A percentile compares a stretch with the other conserved stretches of the same genome.
phyloP scores from a whole-genome alignment of 2,113 vertebrate genomes.

The Stomatorhinus ivindoensis region DNA sequence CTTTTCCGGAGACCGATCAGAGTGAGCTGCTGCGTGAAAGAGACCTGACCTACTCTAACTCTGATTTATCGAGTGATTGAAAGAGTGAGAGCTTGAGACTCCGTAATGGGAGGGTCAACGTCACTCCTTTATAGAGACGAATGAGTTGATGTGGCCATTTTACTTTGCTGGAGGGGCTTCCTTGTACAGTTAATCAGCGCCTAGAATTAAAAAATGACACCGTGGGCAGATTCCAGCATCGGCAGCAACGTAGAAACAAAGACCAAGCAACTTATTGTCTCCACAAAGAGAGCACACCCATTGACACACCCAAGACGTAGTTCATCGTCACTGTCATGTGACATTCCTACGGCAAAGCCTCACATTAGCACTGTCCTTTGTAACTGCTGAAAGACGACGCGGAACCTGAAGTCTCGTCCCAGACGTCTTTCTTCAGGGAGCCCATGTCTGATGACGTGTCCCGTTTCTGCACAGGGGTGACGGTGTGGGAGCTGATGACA shows the following conservation, averaged over 20 bases:
- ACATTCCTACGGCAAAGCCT: neutral
- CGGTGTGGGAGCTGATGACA: constrained; percentile 97
- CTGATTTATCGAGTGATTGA: neutral
- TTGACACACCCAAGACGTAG: neutral
- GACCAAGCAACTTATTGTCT: neutral
- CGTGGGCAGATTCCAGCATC: neutral
- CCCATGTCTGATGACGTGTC: neutral
- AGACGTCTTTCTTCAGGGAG: neutral
- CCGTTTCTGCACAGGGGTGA: constrained; percentile 69
- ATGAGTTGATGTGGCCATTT: neutral
- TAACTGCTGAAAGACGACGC: neutral
- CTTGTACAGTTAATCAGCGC: neutral
- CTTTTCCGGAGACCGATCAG: neutral
- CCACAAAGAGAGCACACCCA: neutral
- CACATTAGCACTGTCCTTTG: neutral
- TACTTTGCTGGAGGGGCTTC: neutral
- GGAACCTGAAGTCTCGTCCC: neutral
- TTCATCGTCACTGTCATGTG: neutral
- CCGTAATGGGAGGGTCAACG: neutral
- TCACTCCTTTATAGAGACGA: neutral
- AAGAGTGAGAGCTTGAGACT: neutral
- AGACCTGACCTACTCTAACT: neutral
- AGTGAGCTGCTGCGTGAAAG: neutral
- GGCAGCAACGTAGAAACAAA: neutral
- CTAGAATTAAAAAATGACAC: neutral